Base-by-base conservation (phyloP, 1,140 invertebrate genomes). In the Psix sp. region DNA sequence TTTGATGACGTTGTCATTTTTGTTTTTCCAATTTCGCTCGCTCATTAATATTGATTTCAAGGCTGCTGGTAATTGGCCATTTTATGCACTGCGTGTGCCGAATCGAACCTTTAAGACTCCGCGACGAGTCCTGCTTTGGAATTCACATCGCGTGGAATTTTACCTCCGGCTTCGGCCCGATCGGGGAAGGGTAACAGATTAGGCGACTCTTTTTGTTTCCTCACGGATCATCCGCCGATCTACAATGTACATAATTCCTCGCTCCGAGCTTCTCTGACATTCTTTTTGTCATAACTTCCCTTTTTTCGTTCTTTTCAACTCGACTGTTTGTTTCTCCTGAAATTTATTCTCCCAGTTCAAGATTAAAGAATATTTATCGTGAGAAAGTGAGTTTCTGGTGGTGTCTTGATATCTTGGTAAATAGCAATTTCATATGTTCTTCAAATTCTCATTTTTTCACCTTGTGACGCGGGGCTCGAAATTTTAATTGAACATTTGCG, bases 31-130 rank as follows among this genome's bases (percentile, higher is more conserved):
- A 24, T 9, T 36, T 39, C 78, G 59, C 68, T 79, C 80, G 70
- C 68, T 78, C 66, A 60, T 75, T 40, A 11, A 52, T 67, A 79
- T 80, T 65, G 75, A 81, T 77, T 74, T 54, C 43, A n/a, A 15
- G 51, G 39, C 26, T 5, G 6, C 38, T 38, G 35, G 56, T 73
- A 78, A 78, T 78, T 73, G 65, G 39, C 45, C 48, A 36, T 52
- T 76, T 74, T 72, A 72, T 72, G 51, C 39, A 21, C 14, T 45
- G 71, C 57, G 67, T 52, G 63, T 57, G 57, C 31, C 57, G 35
- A 56, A 66, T 72, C 67, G 57, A 33, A 40, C 51, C 65, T 74
- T 42, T 67, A 52, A 63, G 43, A 29, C 43, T 57, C 46, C 29
- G 59, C 60, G 48, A 52, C 42, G 21, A 33, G 43, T 31, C 36